A percentile compares a stretch with the other conserved stretches of the same genome.
Evolutionary conservation across 2,888 invertebrate genomes (phyloP).

Genomic region (Cantharis flavilabris): DNA sequence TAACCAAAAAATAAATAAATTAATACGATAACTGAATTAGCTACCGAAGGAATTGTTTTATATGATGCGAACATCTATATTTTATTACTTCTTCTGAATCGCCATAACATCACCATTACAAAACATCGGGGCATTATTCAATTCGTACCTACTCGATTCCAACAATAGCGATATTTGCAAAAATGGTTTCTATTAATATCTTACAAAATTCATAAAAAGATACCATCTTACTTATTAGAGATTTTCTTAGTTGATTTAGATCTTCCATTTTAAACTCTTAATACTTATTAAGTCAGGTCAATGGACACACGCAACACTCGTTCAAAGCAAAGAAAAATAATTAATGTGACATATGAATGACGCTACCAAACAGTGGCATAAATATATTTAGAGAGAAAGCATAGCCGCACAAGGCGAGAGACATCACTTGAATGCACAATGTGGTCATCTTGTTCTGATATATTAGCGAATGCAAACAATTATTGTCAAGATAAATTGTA

Average conservation of each 20-base stretch:
- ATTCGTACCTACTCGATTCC: too few relatives aligned
- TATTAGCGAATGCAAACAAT: conserved; percentile 28
- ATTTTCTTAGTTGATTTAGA: not conserved
- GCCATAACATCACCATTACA: too few relatives aligned
- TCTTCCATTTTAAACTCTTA: not conserved
- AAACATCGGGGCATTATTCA: too few relatives aligned
- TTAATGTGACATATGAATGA: conserved; percentile 38
- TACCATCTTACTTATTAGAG: not conserved
- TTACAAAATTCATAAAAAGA: too few relatives aligned
- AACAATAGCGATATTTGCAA: too few relatives aligned
- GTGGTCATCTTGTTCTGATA: conserved; percentile 29
- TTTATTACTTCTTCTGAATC: too few relatives aligned
- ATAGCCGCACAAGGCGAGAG: conserved; percentile 28
- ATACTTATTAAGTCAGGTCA: conserved; percentile 21
- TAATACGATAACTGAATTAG: too few relatives aligned
- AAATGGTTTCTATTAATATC: too few relatives aligned
- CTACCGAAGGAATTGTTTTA: too few relatives aligned
- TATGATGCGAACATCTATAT: too few relatives aligned
- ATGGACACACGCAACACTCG: conserved; percentile 31
- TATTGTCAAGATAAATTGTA: conserved; percentile 33
- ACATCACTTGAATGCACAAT: conserved; percentile 31
- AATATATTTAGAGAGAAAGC: conserved; percentile 33
- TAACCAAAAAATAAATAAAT: too few relatives aligned
- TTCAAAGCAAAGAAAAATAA: conserved; percentile 32
- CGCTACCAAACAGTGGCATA: conserved; percentile 34